Base-by-base conservation (phyloP, 2,888 invertebrate species). In the Sturmia bella region DNA sequence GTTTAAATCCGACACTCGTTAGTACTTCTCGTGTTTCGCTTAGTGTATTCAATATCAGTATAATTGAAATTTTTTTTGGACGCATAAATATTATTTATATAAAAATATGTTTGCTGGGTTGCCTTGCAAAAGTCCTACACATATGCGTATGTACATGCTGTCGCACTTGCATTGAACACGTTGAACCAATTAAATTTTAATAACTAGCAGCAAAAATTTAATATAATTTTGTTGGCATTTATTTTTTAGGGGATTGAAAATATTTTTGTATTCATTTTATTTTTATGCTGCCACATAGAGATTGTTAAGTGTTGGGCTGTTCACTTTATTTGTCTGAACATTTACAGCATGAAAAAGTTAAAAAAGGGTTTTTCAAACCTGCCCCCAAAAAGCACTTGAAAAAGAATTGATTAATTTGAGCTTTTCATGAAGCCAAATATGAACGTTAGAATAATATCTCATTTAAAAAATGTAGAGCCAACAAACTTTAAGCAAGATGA, bases 141-240 rank as follows among this genome's bases (percentile, higher is more conserved):
- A n/a, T n/a, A n/a, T n/a, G 17, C 45, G 5, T 17, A 17, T 7
- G 1, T 7, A 37, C 41, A 17, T 4, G 32, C 19, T 41, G 12
- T 21, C 19, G 54, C 54, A 24, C 4, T 56, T 37, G 12, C 50
- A 27, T 12, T 59, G 15, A 45, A 24, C 15, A 13, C 50, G 39
- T 12, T 59, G 15, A 45, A 24, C 15, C 48, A 63, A 21, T 73
- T 63, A 15, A 45, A 54, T 73, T 73, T 73, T 61, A 54, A 63
- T 45, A 32, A 39, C 17, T 19, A 61, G 52, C 27, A 37, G 41
- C 43, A 39, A 0, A 50, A 61, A 61, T 52, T 52, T 43, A 24
- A 27, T 59, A 27, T 1, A 27, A 11, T 17, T 19, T 3, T 45
- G n/a, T 7, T n/a, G 15, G 39, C 15, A 21, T 15, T 24, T 12